A percentile compares a stretch with the other conserved stretches of the same genome.
Evolutionary conservation across 2,888 invertebrate genomes (phyloP).

Genomic region (Pecten maximus): DNA sequence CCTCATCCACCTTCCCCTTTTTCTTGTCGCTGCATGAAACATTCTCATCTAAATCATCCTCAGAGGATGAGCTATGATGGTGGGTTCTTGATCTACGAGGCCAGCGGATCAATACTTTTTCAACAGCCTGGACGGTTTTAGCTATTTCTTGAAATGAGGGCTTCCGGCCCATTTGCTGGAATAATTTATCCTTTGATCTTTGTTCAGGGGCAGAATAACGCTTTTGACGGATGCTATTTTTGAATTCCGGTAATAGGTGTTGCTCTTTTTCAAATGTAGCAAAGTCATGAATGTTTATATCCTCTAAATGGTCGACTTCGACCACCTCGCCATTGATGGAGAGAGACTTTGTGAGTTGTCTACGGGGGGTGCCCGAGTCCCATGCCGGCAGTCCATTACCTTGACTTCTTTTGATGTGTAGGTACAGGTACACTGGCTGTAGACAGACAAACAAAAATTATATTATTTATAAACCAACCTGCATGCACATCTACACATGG

Average conservation of each 20-base stretch:
- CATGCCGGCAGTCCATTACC: constrained; percentile 68
- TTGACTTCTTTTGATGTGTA: constrained; percentile 78
- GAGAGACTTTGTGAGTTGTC: constrained; percentile 65
- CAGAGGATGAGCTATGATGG: constrained; percentile 78
- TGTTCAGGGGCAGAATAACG: neutral
- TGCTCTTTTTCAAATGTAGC: constrained; percentile 79
- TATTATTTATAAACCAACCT: neutral
- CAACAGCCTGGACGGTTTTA: constrained; percentile 69
- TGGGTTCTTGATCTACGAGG: constrained; percentile 66
- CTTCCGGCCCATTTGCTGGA: constrained; percentile 53
- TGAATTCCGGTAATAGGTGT: constrained; percentile 72
- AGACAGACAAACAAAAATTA: constrained; percentile 54
- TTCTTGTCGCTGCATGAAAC: constrained; percentile 22
- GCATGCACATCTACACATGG: neutral
- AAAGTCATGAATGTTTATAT: constrained; percentile 80
- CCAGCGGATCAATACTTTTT: constrained; percentile 75
- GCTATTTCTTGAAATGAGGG: constrained; percentile 77
- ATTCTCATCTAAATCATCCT: constrained; percentile 60
- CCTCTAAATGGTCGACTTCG: constrained; percentile 63
- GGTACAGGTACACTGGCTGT: constrained; percentile 80
- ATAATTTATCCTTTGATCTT: constrained; percentile 45
- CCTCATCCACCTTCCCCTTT: constrained; percentile 48
- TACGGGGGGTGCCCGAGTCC: neutral
- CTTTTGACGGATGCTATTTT: constrained; percentile 62
- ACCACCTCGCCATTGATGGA: constrained; percentile 80